Evolutionary conservation across 2,113 vertebrate genomes (phyloP), one percentile per base, ranked within the genome.

Genomic region (Menidia beryllina): DNA sequence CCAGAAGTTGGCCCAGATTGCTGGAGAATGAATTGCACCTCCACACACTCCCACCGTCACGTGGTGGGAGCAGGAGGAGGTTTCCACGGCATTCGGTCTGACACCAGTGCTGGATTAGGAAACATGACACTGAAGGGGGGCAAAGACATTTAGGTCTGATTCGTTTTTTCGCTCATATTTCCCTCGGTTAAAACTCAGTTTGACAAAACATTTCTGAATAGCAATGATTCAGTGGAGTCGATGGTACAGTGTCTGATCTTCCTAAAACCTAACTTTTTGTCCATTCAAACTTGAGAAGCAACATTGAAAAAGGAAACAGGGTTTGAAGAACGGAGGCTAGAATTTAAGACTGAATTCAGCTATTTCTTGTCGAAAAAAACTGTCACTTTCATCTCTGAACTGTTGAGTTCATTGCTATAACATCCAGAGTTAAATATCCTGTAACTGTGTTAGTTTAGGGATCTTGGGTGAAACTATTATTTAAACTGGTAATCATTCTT

Each of bases 21-120:
- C 92, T 93, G 90, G 93, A 94, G 91, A 89, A 88, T n/a, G 92
- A 95, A 93, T 94, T 93, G 93, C 95, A 95, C 93, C 86, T 92
- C 64, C 88, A 94, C 88, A 86, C 92, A 94, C 95, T 94, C 94
- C 93, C 94, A 92, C 92, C 56, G 53, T 95, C 95, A 95, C 95
- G 94, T 96, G 95, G 90, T 94, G 34, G 54, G 89, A 94, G 90
- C 93, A 94, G 94, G 85, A 94, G 93, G 91, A 86, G 91, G 89
- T 90, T 91, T 88, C 90, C 87, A 45, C 73, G 50, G 74, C 41
- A 81, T 81, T 4, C 57, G 66, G 56, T 23, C 30, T 34, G 30
- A 34, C 30, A 34, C 30, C 30, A 34, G 30, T 34, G 30, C 10
- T 34, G 30, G 43, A 75, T 20, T 48, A 69, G 47, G 66, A 80